Conservation (phyloP, 2,113 vertebrate genomes). For the Gobius niger region DNA sequence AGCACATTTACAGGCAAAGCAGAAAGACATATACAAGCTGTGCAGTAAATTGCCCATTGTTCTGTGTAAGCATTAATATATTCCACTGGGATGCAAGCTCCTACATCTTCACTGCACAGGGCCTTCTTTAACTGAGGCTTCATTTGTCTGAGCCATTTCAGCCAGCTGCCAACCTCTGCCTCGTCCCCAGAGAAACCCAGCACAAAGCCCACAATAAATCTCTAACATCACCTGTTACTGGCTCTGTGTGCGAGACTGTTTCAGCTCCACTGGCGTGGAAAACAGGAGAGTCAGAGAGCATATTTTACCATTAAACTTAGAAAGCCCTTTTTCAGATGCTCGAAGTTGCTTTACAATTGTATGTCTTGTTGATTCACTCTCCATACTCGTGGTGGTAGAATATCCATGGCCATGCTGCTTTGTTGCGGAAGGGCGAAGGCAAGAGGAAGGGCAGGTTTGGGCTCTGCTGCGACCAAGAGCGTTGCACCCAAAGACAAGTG, state of each 20-base stretch:
- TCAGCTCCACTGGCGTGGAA: not conserved
- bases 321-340: too few species aligned
- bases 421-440: too few species aligned
- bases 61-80: constrained; percentile 1
- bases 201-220: constrained; percentile 10
- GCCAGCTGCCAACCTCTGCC: constrained; percentile 10
- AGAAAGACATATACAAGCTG: not conserved
- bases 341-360: too few species aligned
- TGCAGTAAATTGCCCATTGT: constrained; percentile 9
- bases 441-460: too few species aligned
- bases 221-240: constrained; percentile 17
- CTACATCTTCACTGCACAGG: constrained; percentile 9
- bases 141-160: constrained; percentile 25
- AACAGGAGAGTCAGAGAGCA: not conserved
- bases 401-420: too few species aligned
- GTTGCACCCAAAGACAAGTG: too few species aligned
- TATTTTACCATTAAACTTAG: too few species aligned
- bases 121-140: constrained; percentile 6
- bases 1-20: not conserved
- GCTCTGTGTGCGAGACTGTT: not conserved
- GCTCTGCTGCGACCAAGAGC: too few species aligned
- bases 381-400: too few species aligned
- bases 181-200: constrained; percentile 7
- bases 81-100: not conserved
- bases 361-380: too few species aligned